phyloP scores from a whole-genome alignment of 2,888 invertebrate species.

The Clepsis dumicolana region DNA sequence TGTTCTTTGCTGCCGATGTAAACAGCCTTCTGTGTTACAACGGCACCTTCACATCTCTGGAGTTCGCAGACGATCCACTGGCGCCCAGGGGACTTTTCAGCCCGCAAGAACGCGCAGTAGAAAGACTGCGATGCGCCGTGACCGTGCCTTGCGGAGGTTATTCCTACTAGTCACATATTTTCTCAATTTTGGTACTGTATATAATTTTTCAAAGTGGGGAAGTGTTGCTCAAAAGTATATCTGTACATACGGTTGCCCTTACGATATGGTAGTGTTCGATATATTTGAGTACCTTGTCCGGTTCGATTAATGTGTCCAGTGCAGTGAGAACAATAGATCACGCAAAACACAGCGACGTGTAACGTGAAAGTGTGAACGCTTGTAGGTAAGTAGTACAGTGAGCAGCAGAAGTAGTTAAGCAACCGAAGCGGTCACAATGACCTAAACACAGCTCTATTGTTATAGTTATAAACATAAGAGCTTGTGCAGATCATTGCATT shows the following conservation, averaged over 20 bases:
- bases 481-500: too few relatives aligned
- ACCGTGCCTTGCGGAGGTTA: constrained; percentile 62
- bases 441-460: too few relatives aligned
- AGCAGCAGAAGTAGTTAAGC: too few relatives aligned
- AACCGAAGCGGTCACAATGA: too few relatives aligned
- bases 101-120: constrained; percentile 47
- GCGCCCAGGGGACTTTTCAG: constrained; percentile 51
- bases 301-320: background rate
- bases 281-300: background rate
- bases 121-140: constrained; percentile 63
- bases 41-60: constrained; percentile 64
- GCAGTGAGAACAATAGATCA: too few relatives aligned
- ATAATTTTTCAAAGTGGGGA: background rate
- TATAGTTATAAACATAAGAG: too few relatives aligned
- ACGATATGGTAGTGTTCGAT: background rate
- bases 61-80: constrained; percentile 71
- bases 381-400: too few relatives aligned
- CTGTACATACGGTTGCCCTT: background rate
- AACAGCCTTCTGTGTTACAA: constrained; percentile 70
- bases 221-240: background rate
- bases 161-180: background rate
- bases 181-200: background rate
- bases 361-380: too few relatives aligned
- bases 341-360: too few relatives aligned
- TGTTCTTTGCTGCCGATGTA: constrained; percentile 48